Base-by-base conservation (phyloP, 1,140 invertebrate genomes). In the Cyphomyrmex costatus region DNA sequence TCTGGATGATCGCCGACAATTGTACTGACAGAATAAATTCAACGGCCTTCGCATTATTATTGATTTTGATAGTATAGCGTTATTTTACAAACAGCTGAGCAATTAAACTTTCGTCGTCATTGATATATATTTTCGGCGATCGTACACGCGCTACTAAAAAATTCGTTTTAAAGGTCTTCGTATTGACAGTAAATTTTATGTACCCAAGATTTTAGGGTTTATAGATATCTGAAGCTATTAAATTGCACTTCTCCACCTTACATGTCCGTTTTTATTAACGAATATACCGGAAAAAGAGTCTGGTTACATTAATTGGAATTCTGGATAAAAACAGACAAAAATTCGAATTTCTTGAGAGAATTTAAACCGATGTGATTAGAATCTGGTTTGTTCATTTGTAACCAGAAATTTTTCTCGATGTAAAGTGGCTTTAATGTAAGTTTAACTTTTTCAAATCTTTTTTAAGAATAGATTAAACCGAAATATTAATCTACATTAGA, bases 31-130 rank as follows among this genome's bases (percentile, higher is more conserved):
- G 65, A 30, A 56, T 80, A 80, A 80, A 70, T 70, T 42, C 16
- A n/a, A 70, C 21, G 77, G 42, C 63, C 78, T 70, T 80, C 49
- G 30, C n/a, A 33, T 80, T 42, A 36, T 51, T 70, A 80, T 80
- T 66, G 77, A 68, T 68, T 53, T 58, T 24, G 63, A 53, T 53
- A n/a, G n/a, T n/a, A 24, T 56, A 24, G 21, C 33, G 49, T 68
- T 68, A 70, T 68, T 80, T 80, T 30, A 27, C 65, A 61, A 78
- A 78, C 58, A 70, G 42, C 63, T 56, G 49, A 56, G 8, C 30
- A 30, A 5, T 30, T 30, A 10, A 56, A 53, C 16, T 42, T 19
- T 14, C 24, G 12, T 30, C 19, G 16, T 61, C 14, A 14, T 16
- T 16, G 14, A 60, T 27, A 58, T 7, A 58, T 2, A 0, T 42